Conservation (phyloP, 2,888 invertebrate species). For the Acleris emargana region DNA sequence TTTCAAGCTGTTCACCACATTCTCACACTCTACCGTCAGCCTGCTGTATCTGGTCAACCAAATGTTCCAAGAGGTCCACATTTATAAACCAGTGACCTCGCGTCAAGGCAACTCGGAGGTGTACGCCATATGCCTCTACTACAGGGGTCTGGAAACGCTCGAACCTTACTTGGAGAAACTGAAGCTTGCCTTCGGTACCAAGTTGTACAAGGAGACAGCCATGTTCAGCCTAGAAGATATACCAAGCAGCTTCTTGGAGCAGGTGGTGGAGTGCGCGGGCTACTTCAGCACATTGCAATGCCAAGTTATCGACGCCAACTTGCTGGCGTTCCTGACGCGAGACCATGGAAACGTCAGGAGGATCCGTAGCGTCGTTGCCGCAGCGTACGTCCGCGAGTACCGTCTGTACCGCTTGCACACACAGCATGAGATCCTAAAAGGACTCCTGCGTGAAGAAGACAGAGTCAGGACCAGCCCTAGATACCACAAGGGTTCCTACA, state of each 20-base stretch:
- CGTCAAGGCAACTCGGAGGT: constrained; percentile 97
- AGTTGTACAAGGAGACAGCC: constrained; percentile 61
- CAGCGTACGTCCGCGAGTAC: constrained; percentile 84
- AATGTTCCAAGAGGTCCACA: constrained; percentile 87
- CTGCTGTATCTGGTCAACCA: constrained; percentile 91
- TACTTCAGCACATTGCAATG: constrained; percentile 88
- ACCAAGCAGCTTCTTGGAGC: constrained; percentile 85
- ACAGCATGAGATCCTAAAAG: constrained; percentile 77
- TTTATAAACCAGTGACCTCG: constrained; percentile 96
- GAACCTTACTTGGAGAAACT: constrained; percentile 72
- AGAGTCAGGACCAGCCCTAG: constrained; percentile 76
- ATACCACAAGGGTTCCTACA: constrained; percentile 82
- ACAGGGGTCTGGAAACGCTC: constrained; percentile 74
- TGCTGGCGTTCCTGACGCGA: constrained; percentile 83
- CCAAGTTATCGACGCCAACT: constrained; percentile 86
- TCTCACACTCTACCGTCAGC: constrained; percentile 91
- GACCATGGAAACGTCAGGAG: constrained; percentile 74
- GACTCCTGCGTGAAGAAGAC: constrained; percentile 69
- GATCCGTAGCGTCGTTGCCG: constrained; percentile 77
- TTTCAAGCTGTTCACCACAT: constrained; percentile 95
- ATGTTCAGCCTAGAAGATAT: constrained; percentile 85
- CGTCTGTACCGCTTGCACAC: constrained; percentile 78
- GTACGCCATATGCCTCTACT: constrained; percentile 90
- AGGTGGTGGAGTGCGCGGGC: constrained; percentile 85
- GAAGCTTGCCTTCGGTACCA: constrained; percentile 71